phyloP scores from a whole-genome alignment of 64 coral and sea anemone species.

The Cladopsammia gracilis region DNA sequence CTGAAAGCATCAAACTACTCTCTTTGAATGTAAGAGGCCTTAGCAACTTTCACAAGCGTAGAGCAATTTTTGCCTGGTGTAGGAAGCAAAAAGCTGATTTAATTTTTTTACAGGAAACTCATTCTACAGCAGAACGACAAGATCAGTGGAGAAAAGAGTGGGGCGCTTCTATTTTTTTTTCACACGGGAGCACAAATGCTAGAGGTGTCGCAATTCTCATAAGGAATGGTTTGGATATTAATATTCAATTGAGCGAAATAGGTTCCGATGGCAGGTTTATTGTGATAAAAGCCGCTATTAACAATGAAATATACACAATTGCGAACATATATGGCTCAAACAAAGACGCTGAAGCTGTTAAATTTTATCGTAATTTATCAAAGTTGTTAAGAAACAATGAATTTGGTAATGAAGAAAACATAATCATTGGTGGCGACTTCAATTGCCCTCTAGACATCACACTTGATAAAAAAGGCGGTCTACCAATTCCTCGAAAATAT shows the following conservation, averaged over 20 bases:
- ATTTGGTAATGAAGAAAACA: not conserved
- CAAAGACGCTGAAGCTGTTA: slow-evolving; percentile 5
- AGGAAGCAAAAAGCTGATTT: too few species aligned
- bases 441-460: slow-evolving; percentile 1
- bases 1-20: too few species aligned
- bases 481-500: too few species aligned
- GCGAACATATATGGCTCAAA: slow-evolving; percentile 15
- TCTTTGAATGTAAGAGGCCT: too few species aligned
- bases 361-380: not conserved
- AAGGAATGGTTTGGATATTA: too few species aligned
- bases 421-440: not conserved
- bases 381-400: not conserved
- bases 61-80: not conserved
- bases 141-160: too few species aligned
- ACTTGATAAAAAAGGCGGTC: not conserved
- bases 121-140: too few species aligned
- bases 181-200: too few species aligned
- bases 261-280: not conserved
- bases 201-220: too few species aligned
- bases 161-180: too few species aligned
- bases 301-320: not conserved
- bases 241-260: too few species aligned
- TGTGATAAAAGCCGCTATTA: not conserved
- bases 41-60: not conserved
- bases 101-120: too few species aligned